Conservation (phyloP, 1,140 invertebrate species). For the Bombus affinis region DNA sequence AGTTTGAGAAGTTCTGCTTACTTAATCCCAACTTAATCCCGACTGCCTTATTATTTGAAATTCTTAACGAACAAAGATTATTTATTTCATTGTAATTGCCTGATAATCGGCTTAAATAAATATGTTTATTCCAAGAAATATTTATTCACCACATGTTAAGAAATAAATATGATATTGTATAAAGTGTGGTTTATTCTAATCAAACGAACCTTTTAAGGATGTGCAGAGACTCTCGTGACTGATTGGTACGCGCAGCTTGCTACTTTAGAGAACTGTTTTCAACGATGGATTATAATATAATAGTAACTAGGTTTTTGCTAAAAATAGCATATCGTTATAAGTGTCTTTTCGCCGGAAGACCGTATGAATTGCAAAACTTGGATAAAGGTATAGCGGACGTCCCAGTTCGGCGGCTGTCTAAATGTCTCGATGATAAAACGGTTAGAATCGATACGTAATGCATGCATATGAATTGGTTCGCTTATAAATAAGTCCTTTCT, state of each 20-base stretch:
- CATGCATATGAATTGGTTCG: conserved; percentile 18
- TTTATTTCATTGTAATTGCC: no score
- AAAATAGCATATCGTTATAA: not conserved
- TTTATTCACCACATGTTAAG: no score
- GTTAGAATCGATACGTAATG: conserved; percentile 37
- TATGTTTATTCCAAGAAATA: no score
- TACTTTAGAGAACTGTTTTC: not conserved
- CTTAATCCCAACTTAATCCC: no score
- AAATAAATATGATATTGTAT: no score
- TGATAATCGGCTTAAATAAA: no score
- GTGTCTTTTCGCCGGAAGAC: not conserved
- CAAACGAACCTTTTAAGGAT: no score
- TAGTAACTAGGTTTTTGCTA: not conserved
- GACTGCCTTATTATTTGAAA: no score
- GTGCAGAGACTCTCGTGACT: not conserved
- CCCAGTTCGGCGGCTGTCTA: conserved; percentile 2
- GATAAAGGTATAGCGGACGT: conserved; percentile 3
- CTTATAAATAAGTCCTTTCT: conserved; percentile 22
- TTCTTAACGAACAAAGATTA: no score
- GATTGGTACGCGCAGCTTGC: not conserved
- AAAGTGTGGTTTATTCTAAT: no score
- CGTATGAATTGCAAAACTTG: conserved; percentile 21
- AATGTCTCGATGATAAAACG: conserved; percentile 36
- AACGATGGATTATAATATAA: not conserved
- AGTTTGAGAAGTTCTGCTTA: no score